Percentiles rank a stretch among this genome's conserved stretches.
Evolutionary conservation across 2,797 vertebrate genomes (phyloP).

Genomic region (Sebastes itinus): DNA sequence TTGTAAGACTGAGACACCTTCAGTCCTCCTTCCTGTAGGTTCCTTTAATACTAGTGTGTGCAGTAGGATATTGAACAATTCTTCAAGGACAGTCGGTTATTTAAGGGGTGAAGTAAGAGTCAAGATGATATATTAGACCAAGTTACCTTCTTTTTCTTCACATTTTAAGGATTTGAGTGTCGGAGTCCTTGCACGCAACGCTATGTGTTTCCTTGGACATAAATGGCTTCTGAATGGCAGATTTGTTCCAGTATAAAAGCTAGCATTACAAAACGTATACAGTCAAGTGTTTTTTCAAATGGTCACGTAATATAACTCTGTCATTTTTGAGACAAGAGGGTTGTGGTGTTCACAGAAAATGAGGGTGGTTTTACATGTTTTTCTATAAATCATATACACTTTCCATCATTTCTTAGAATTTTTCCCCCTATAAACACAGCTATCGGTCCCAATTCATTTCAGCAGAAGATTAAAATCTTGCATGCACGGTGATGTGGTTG

Average conservation of each 20-base stretch:
- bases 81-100: conserved; percentile 27
- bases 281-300: not conserved
- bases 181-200: not conserved
- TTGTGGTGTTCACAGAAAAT: not conserved
- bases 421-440: not conserved
- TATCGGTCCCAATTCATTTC: not conserved
- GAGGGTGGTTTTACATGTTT: not conserved
- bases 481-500: not conserved
- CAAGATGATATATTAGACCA: conserved; percentile 23
- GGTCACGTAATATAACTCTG: not conserved
- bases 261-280: not conserved
- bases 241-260: not conserved
- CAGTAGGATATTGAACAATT: conserved; percentile 19
- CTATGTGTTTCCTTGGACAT: not conserved
- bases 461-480: not conserved
- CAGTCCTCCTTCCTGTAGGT: not conserved
- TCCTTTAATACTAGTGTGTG: conserved; percentile 6
- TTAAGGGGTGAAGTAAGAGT: conserved; percentile 12
- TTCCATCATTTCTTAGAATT: not conserved
- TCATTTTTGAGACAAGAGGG: not conserved
- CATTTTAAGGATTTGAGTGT: conserved; percentile 10
- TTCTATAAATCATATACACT: not conserved
- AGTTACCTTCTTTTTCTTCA: not conserved
- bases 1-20: not conserved
- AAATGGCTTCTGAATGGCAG: not conserved